Base-by-base conservation (phyloP, 2,797 vertebrate species). In the Chelon labrosus region DNA sequence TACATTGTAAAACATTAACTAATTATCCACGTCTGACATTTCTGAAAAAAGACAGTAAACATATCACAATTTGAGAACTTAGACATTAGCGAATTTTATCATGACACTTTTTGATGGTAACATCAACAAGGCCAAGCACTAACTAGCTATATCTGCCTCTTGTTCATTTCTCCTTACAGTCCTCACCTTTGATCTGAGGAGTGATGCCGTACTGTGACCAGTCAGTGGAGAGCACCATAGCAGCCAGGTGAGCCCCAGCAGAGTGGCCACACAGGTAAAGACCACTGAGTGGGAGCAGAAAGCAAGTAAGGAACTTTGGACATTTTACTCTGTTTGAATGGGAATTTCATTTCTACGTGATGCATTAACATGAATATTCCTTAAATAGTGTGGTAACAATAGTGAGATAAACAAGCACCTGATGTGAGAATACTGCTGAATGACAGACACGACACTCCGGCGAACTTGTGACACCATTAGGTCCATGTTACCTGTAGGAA, bases 231-330 rank as follows among this genome's bases (percentile, higher is more conserved):
- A 99, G 93, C 62, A 95, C 89, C 98, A 99, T 98, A 25, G 97
- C 95, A 0, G 94, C 95, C 83, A 99, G 90, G 44, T 98, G 98
- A 73, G 97, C 97, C 1, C 98, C 98, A 0, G 98, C 97, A 0
- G 98, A 99, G 88, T 99, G 98, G 53, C 98, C 97, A 1, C 97
- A 98, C 76, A 99, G 84, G 84, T 97, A 99, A 68, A 99, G 55
- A 0, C 96, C 96, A 25, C 98, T 99, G 89, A 59, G 17, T 7
- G 53, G 72, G 11, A 42, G 4, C 2, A 55, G 16, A 12, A 10
- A 51, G 19, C 7, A 54, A 52, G 12, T 22, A 7, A 51, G 12
- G 19, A 39, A 1, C 4, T 10, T 47, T 1, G 2, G 47, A 53
- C 16, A 19, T 69, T 31, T 53, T 7, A 31, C 10, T 67, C 20